These are phyloP conservation scores for Lasioglossum villosulum DNA, from an alignment of 2,888 invertebrate species.

Conservation along the genomic window DNA sequence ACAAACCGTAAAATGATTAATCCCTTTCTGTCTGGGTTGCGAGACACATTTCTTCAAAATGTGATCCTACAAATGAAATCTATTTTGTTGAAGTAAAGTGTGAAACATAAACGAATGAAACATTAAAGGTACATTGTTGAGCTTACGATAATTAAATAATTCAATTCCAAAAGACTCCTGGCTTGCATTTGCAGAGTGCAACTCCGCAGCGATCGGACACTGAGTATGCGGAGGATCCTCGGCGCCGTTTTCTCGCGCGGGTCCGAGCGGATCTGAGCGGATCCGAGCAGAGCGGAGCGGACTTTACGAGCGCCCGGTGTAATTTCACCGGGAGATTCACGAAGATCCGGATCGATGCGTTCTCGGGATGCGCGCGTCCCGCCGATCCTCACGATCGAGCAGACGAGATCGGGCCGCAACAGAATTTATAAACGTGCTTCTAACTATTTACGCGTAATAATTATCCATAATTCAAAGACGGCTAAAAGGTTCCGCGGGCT, in stretches of 20 bases:
- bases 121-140: neutral
- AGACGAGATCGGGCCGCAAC: neutral
- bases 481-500: neutral
- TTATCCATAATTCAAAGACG: slow-evolving; percentile 6
- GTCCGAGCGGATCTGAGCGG: slow-evolving; percentile 30
- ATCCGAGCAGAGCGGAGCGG: neutral
- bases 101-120: neutral
- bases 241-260: neutral
- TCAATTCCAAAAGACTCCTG: neutral
- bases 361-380: neutral
- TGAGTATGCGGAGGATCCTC: neutral
- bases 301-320: slow-evolving; percentile 74
- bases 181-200: too few relatives aligned
- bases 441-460: neutral
- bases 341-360: slow-evolving; percentile 77
- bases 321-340: slow-evolving; percentile 77
- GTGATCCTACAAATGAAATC: neutral
- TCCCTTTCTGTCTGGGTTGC: neutral
- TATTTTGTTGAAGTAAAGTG: neutral
- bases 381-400: neutral
- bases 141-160: neutral
- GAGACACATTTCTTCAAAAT: neutral
- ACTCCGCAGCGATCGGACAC: neutral
- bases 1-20: neutral
- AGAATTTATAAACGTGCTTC: slow-evolving; percentile 10